Evolutionary conservation across 2,113 vertebrate genomes (phyloP).

Genomic region (Salvator merianae): DNA sequence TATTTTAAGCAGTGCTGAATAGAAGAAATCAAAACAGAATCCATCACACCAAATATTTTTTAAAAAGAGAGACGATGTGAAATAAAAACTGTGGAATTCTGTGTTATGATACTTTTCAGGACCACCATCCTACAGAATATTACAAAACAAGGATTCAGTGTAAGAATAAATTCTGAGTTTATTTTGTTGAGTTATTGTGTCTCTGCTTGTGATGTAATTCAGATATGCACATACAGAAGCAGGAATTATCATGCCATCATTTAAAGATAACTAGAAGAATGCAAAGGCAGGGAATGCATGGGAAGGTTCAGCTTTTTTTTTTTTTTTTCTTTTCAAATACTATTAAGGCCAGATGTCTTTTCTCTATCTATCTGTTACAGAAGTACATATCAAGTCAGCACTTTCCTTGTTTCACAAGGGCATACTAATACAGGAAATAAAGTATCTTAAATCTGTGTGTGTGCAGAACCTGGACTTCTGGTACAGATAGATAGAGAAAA

Average conservation of each 20-base stretch:
- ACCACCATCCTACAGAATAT: neutral
- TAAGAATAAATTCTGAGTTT: neutral
- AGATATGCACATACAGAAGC: neutral
- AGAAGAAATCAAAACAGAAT: conserved; percentile 12
- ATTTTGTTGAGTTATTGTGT: neutral
- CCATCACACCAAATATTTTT: neutral
- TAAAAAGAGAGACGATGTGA: neutral
- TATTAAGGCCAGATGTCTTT: too few species aligned
- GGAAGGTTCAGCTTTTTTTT: too few species aligned
- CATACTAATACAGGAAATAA: too few species aligned
- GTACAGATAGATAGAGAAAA: neutral
- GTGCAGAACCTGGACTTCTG: neutral
- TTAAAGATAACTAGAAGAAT: neutral
- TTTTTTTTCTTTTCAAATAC: too few species aligned
- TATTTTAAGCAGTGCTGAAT: conserved; percentile 13
- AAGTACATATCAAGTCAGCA: too few species aligned
- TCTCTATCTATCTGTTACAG: too few species aligned
- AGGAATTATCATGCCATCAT: neutral
- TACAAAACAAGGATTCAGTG: neutral
- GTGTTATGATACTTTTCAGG: neutral
- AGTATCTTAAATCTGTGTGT: too few species aligned
- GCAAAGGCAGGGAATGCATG: neutral
- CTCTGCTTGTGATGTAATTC: too few species aligned
- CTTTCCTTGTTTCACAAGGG: too few species aligned
- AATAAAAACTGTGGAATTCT: neutral